These are phyloP conservation scores for Ditula angustiorana DNA, from an alignment of 2,888 invertebrate species.

Conservation along the genomic window DNA sequence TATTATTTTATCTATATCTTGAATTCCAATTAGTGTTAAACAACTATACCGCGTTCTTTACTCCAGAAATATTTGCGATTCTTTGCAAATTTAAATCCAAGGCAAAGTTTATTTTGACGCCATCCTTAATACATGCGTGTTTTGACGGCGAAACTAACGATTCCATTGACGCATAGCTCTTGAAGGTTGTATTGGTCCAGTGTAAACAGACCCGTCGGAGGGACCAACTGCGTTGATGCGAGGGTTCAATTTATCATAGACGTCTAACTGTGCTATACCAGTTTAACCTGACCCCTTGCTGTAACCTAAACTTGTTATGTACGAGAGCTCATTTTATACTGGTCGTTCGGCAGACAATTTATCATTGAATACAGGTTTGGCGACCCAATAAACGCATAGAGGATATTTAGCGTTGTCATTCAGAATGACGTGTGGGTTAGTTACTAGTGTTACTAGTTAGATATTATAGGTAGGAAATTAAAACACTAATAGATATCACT, in stretches of 20 bases:
- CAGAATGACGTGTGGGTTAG: conserved; percentile 1
- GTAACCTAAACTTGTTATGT: neutral
- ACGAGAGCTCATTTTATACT: conserved; percentile 46
- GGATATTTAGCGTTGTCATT: conserved; percentile 42
- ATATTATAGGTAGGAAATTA: neutral
- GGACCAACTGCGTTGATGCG: neutral
- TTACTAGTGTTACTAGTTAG: too few relatives aligned
- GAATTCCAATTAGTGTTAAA: too few relatives aligned
- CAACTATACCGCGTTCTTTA: neutral
- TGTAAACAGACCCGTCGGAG: neutral
- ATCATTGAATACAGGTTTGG: conserved; percentile 64
- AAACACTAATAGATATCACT: conserved; percentile 2
- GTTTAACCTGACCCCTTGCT: conserved; percentile 43
- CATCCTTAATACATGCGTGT: conserved; percentile 40
- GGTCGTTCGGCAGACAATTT: conserved; percentile 48
- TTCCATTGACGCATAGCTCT: conserved; percentile 18
- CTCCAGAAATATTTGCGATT: neutral
- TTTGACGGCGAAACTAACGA: conserved; percentile 28
- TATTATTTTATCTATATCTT: too few relatives aligned
- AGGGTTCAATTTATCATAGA: conserved; percentile 22
- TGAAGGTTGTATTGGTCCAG: conserved; percentile 18
- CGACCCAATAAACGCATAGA: conserved; percentile 57
- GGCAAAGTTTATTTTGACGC: conserved; percentile 55
- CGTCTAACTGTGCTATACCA: conserved; percentile 30
- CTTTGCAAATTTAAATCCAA: neutral